These are phyloP conservation scores for Deroplatys truncata DNA, from an alignment of 2,888 invertebrate species.

Conservation along the genomic window DNA sequence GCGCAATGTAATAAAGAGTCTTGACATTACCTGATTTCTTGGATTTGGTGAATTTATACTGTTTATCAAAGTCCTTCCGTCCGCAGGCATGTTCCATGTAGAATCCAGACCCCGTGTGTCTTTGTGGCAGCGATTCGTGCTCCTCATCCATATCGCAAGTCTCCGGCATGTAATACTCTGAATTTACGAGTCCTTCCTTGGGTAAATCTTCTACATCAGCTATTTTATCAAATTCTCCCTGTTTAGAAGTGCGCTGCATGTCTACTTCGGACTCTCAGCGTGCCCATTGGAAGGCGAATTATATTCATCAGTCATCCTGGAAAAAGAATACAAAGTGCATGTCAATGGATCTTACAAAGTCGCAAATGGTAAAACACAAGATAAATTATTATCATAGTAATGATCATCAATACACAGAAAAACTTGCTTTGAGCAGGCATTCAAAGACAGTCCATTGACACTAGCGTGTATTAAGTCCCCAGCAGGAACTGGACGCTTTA, in stretches of 20 bases:
- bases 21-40: conserved; percentile 39
- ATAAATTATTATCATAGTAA: no score
- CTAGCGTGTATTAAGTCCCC: no score
- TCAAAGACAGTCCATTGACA: no score
- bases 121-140: neutral
- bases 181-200: no score
- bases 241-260: neutral
- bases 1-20: neutral
- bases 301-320: neutral
- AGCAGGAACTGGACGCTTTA: no score
- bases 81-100: neutral
- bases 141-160: neutral
- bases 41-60: conserved; percentile 9
- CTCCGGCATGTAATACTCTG: no score
- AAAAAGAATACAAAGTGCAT: neutral
- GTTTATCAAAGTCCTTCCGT: conserved; percentile 18
- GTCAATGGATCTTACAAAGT: no score
- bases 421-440: no score
- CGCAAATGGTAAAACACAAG: no score
- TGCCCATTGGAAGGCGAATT: neutral
- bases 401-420: no score
- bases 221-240: conserved; percentile 15
- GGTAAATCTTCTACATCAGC: no score
- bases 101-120: neutral
- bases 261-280: neutral